phyloP scores from a whole-genome alignment of 1,140 invertebrate species.

The Cotesia chilonis region DNA sequence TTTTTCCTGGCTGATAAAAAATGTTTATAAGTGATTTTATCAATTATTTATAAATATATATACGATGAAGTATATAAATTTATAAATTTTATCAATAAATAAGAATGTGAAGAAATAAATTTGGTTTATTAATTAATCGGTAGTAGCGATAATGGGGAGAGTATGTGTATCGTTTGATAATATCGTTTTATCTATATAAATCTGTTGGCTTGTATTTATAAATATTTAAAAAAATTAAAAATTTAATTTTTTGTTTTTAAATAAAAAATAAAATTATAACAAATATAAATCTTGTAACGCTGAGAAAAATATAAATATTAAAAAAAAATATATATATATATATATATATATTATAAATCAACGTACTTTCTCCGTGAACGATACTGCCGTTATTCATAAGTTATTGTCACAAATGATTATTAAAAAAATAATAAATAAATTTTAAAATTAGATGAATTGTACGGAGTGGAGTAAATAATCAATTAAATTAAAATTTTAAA shows the following conservation, averaged over 20 bases:
- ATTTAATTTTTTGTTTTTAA: constrained; percentile 2
- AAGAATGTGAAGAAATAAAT: not conserved
- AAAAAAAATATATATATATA: constrained; percentile 15
- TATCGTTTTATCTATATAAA: constrained; percentile 13
- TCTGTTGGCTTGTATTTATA: constrained; percentile 24
- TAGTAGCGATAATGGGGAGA: constrained; percentile 40
- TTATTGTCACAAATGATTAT: constrained; percentile 35
- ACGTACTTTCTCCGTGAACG: constrained; percentile 55
- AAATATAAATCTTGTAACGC: not conserved
- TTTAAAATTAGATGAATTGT: constrained; percentile 10
- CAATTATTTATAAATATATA: constrained; percentile 3
- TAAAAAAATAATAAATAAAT: constrained; percentile 34
- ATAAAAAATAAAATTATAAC: too few relatives aligned
- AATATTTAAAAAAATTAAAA: not conserved
- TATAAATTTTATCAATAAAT: constrained; percentile 9
- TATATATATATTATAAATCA: constrained; percentile 33
- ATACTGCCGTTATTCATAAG: constrained; percentile 52
- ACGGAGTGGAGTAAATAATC: not conserved
- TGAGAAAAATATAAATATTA: constrained; percentile 44
- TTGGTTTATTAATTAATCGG: constrained; percentile 24
- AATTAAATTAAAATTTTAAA: not conserved
- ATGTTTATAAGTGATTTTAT: not conserved
- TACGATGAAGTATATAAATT: not conserved
- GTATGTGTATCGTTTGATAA: constrained; percentile 30
- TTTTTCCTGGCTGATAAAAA: constrained; percentile 12